phyloP scores from a whole-genome alignment of 2,888 invertebrate genomes.

The Sceliomorpha sp. region DNA sequence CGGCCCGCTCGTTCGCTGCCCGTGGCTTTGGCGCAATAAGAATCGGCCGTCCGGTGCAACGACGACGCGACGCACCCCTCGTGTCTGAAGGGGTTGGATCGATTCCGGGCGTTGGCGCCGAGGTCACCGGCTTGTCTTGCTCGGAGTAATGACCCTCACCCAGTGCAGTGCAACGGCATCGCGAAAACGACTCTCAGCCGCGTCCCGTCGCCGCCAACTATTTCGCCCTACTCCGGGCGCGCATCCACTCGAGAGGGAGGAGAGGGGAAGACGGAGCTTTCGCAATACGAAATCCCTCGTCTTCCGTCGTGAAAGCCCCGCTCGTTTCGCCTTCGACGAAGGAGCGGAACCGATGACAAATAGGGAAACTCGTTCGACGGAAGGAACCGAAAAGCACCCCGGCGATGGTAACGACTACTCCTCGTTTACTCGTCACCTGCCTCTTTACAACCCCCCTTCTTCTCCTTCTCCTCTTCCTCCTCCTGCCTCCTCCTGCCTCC shows the following conservation, averaged over 20 bases:
- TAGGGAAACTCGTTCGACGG: conserved; percentile 31
- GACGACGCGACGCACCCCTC: conserved; percentile 67
- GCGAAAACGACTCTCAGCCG: conserved; percentile 58
- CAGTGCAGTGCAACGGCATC: conserved; percentile 80
- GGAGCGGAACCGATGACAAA: conserved; percentile 33
- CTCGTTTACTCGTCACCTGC: conserved; percentile 43
- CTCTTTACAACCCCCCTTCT: conserved; percentile 5
- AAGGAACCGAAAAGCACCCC: conserved; percentile 40
- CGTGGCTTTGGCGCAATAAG: too few species aligned
- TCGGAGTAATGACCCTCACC: conserved; percentile 81
- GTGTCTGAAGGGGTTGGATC: conserved; percentile 72
- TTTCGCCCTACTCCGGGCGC: conserved; percentile 24
- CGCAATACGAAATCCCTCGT: background rate
- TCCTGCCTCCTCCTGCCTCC: conserved; percentile 71
- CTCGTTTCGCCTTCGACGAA: conserved; percentile 40
- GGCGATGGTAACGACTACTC: conserved; percentile 34
- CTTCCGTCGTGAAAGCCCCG: conserved; percentile 47
- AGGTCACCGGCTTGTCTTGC: conserved; percentile 80
- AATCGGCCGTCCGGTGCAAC: conserved; percentile 71
- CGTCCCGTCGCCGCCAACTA: conserved; percentile 31
- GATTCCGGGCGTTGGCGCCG: conserved; percentile 80
- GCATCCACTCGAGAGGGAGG: conserved; percentile 7
- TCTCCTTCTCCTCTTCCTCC: too few species aligned
- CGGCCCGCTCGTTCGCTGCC: too few species aligned
- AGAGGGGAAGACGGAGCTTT: background rate